Base-by-base conservation (phyloP, 1,140 invertebrate species). In the Drosophila oshimai region DNA sequence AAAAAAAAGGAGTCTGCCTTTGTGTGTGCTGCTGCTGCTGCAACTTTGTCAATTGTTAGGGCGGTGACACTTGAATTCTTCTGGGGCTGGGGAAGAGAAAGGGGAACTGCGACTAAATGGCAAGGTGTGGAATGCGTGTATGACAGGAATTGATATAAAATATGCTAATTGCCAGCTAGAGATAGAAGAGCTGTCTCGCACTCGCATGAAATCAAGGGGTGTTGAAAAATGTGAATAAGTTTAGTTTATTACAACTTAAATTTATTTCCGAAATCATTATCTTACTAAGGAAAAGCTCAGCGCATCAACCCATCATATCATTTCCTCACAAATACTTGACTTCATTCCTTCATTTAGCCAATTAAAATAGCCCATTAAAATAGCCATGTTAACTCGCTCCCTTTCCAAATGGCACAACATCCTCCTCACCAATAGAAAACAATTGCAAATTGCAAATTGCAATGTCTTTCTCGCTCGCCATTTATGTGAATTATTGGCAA, bases 401-500 rank as follows among this genome's bases (percentile, higher is more conserved):
- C 3, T 18, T 15, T 33, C 24, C 4, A 51, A 5, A 7, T 55
- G 51, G 29, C 55, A 64, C 61, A 47, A 64, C 17, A 57, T 62
- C 39, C n/a, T 6, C 2, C n/a, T 1, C 1, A 9, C 13, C 10
- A 31, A 31, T 57, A 57, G 53, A 53, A 57, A 57, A 57, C 46
- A 57, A 57, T 57, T 57, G 46, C 53, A 57, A 51, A n/a, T n/a
- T n/a, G n/a, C n/a, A n/a, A n/a, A n/a, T n/a, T n/a, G n/a, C n/a
- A n/a, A 53, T 53, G 46, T 53, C 18, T 33, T 31, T 33, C 2
- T 2, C 6, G 15, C 18, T 29, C n/a, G 42, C 26, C 71, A 60
- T 86, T 87, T 87, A 87, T 87, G 76, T 76, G 83, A 84, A 84
- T 86, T 84, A 84, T 84, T 84, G 79, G 80, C 79, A 86, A 87